Base-by-base conservation (phyloP, 2,888 invertebrate genomes). In the Rhingia rostrata region DNA sequence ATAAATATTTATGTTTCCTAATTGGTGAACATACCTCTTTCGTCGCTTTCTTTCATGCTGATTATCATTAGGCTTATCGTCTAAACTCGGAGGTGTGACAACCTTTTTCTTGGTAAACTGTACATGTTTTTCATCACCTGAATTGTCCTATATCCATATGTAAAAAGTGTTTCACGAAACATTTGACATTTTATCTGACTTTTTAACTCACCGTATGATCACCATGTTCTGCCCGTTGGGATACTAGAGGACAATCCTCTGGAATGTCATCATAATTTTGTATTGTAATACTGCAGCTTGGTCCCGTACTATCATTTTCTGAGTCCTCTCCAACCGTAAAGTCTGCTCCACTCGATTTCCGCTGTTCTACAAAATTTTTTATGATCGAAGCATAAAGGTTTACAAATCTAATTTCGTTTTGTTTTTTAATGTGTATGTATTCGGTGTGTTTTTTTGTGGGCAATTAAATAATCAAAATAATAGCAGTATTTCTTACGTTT, bases 11-110 rank as follows among this genome's bases (percentile, higher is more conserved):
- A 47, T 22, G 9, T 12, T 14, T 47, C 4, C 12, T 5, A 10
- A 43, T 43, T 3, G 4, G 43, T 5, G 6, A 37, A 51, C 35
- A 12, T 87, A 93, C 93, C 92, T 92, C 89, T 91, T 92, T 87
- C 92, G 89, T 87, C 92, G 91, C 89, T 92, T 92, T 86, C 92
- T 92, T 87, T 92, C 93, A 88, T 91, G 91, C 88, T 88, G 88
- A 88, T 91, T 90, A 61, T 91, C 91, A 87, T 88, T 88, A 85
- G 91, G 90, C 87, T 91, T 91, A 83, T 91, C 91, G 87, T 90
- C 90, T 86, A 89, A 85, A 86, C 87, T 90, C 78, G 92, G 90
- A 74, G 90, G 88, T 22, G 90, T 88, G 69, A 92, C 92, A 86
- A 91, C 90, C 82, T 88, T 88, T 88, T 89, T 90, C 87, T 88